These are phyloP conservation scores for Pantherophis alleghaniensis DNA, from an alignment of 2,797 vertebrate species.

Conservation along the genomic window DNA sequence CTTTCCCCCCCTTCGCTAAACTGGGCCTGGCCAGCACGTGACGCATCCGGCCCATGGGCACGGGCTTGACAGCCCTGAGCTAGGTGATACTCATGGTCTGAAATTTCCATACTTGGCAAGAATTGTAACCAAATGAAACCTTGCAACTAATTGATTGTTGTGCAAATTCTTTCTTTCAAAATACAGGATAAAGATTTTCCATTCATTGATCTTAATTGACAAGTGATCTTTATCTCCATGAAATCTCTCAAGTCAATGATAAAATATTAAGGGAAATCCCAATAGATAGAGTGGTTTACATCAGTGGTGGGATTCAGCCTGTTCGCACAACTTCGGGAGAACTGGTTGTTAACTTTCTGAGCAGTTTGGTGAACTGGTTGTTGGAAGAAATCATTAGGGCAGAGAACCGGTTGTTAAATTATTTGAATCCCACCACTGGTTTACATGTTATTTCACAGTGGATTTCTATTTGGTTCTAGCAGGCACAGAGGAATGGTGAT, in stretches of 20 bases:
- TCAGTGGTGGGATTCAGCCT: too few relatives aligned
- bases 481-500: not conserved
- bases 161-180: constrained; percentile 33
- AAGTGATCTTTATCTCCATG: not conserved
- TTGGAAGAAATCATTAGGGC: too few relatives aligned
- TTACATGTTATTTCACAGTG: not conserved
- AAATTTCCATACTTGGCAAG: constrained; percentile 20
- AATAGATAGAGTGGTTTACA: not conserved
- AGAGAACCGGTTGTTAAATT: too few relatives aligned
- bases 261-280: not conserved
- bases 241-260: not conserved
- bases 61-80: not conserved
- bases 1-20: too few relatives aligned
- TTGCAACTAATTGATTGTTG: constrained; percentile 51
- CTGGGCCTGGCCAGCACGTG: too few relatives aligned
- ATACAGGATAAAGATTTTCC: not conserved
- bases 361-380: too few relatives aligned
- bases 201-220: not conserved
- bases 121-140: constrained; percentile 2
- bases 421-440: not conserved
- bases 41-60: too few relatives aligned
- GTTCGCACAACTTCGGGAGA: too few relatives aligned
- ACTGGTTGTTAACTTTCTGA: too few relatives aligned
- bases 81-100: constrained; percentile 50
- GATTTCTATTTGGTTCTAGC: not conserved